These are phyloP conservation scores for Laterallus jamaicensis DNA, from an alignment of 2,113 vertebrate genomes.

Conservation along the genomic window DNA sequence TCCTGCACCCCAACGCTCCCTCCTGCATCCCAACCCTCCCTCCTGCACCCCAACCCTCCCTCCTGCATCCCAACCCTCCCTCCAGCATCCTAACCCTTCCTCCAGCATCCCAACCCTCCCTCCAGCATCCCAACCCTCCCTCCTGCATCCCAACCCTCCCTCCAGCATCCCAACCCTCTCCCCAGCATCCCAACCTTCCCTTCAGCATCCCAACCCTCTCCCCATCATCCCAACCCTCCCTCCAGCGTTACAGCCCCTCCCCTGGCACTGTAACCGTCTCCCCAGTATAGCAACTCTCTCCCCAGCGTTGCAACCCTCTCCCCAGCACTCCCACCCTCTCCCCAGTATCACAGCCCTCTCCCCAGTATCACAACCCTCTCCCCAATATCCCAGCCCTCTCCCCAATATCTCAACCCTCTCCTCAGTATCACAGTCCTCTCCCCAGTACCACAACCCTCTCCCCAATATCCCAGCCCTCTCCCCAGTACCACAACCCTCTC, in stretches of 20 bases:
- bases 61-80: rapidly evolving
- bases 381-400: background rate
- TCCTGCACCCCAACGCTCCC: background rate
- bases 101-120: too few species aligned
- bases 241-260: too few species aligned
- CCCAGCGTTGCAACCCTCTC: background rate
- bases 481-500: background rate
- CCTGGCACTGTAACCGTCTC: background rate
- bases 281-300: too few species aligned
- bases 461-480: too few species aligned
- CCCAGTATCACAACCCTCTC: too few species aligned
- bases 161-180: background rate
- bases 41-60: rapidly evolving
- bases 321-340: too few species aligned
- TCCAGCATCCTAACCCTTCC: background rate
- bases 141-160: rapidly evolving
- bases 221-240: too few species aligned
- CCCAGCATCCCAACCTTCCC: too few species aligned
- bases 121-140: rapidly evolving
- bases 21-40: background rate
- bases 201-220: background rate
- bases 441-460: too few species aligned
- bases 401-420: background rate
- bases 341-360: too few species aligned
- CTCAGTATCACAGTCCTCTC: too few species aligned